A percentile compares a stretch with the other conserved stretches of the same genome.
Evolutionary conservation across 2,113 vertebrate species (phyloP).

Genomic region (Sminthopsis crassicaudata): DNA sequence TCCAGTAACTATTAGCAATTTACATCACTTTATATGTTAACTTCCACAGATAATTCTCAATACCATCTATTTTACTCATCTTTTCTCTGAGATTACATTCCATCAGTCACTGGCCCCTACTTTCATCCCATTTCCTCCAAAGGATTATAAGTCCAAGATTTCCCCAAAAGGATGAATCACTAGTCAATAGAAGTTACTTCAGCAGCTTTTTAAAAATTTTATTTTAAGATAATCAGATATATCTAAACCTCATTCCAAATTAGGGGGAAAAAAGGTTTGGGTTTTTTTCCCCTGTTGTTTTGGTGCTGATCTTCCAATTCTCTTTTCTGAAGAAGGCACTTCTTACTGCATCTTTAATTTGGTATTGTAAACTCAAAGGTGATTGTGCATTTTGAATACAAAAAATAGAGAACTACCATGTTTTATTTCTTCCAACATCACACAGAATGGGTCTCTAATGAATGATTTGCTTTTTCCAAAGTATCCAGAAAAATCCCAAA

Average conservation of each 20-base stretch:
- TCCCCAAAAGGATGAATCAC: background rate
- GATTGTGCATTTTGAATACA: background rate
- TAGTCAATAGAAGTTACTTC: background rate
- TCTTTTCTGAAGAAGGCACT: background rate
- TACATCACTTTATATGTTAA: background rate
- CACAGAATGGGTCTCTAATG: background rate
- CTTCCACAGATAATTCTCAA: background rate
- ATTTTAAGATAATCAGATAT: background rate
- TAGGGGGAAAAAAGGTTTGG: background rate
- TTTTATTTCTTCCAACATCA: background rate
- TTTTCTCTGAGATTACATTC: background rate
- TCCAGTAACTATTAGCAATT: background rate
- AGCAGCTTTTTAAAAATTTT: background rate
- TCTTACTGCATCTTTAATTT: background rate
- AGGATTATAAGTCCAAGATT: background rate
- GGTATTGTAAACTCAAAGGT: background rate
- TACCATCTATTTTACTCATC: background rate
- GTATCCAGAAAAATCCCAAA: background rate
- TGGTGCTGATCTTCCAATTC: background rate
- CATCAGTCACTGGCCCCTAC: background rate
- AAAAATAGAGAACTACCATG: background rate
- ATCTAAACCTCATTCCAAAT: background rate
- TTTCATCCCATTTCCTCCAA: background rate
- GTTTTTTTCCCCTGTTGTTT: background rate
- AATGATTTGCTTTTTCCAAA: background rate